phyloP scores from a whole-genome alignment of 2,888 invertebrate species.

The Blastobasis lacticolella region DNA sequence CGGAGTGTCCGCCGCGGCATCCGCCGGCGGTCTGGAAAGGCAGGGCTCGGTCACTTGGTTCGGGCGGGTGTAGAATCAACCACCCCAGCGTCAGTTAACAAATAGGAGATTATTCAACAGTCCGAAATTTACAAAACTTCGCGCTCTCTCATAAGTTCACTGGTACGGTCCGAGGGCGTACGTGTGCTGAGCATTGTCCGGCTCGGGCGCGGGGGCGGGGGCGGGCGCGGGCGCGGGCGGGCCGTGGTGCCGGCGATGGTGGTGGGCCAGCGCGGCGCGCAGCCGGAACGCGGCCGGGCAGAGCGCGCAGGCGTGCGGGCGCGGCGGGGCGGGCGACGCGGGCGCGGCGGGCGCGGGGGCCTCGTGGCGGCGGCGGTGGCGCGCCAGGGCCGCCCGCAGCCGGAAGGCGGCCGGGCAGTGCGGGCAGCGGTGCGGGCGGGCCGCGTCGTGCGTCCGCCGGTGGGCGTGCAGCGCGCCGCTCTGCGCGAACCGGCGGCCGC shows the following conservation, averaged over 20 bases:
- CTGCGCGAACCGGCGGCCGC: slow-evolving; percentile 78
- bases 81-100: too few species aligned
- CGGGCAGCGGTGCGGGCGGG: slow-evolving; percentile 72
- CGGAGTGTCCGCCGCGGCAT: too few species aligned
- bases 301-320: slow-evolving; percentile 72
- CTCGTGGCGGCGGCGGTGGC: slow-evolving; percentile 75
- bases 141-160: background rate
- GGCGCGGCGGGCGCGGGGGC: slow-evolving; percentile 77
- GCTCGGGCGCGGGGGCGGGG: too few species aligned
- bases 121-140: too few species aligned
- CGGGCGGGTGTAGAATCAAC: too few species aligned
- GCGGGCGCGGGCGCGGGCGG: too few species aligned
- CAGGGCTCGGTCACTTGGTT: too few species aligned
- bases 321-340: slow-evolving; percentile 73
- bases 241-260: slow-evolving; percentile 21
- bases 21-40: too few species aligned
- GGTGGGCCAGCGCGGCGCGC: slow-evolving; percentile 74
- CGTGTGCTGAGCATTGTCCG: too few species aligned
- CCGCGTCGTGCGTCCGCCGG: slow-evolving; percentile 71
- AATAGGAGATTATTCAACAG: too few species aligned
- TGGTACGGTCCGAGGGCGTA: slow-evolving; percentile 11
- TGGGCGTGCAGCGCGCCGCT: slow-evolving; percentile 79
- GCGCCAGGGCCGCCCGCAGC: slow-evolving; percentile 68
- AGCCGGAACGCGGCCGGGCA: slow-evolving; percentile 75
- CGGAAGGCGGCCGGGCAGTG: slow-evolving; percentile 77